Percentiles rank a stretch among this genome's conserved stretches.
Evolutionary conservation across 2,113 vertebrate species (phyloP).

Genomic region (Cinclus mexicanus): DNA sequence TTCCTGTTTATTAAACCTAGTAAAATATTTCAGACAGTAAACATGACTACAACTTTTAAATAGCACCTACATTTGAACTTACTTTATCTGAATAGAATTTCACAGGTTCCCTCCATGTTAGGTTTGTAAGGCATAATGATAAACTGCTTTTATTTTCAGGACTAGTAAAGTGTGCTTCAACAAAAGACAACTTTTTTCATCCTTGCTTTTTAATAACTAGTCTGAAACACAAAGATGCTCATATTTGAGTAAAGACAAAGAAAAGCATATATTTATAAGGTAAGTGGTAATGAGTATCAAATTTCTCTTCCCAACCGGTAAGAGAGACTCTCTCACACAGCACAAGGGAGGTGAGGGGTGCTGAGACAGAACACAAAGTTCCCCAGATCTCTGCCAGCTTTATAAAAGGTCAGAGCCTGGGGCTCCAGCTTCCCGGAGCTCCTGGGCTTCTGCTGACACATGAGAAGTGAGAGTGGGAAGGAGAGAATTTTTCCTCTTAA

Average conservation of each 20-base stretch:
- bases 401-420: not conserved
- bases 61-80: not conserved
- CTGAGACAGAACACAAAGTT: not conserved
- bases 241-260: not conserved
- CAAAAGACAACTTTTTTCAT: not conserved
- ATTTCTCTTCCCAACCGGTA: not conserved
- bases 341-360: not conserved
- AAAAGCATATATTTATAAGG: not conserved
- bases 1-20: not conserved
- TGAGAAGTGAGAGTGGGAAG: not conserved
- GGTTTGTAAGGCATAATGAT: not conserved
- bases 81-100: not conserved
- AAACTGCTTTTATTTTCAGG: not conserved
- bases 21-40: not conserved
- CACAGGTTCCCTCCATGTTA: not conserved
- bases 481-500: not conserved
- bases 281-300: not conserved
- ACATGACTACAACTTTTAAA: not conserved
- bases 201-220: not conserved
- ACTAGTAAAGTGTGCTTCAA: not conserved
- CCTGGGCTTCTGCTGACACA: not conserved
- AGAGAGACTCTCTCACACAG: not conserved
- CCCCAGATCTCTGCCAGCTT: not conserved
- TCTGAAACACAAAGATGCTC: not conserved
- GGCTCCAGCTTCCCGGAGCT: not conserved